Evolutionary conservation across 2,113 vertebrate species (phyloP).

Genomic region (Mus spicilegus): DNA sequence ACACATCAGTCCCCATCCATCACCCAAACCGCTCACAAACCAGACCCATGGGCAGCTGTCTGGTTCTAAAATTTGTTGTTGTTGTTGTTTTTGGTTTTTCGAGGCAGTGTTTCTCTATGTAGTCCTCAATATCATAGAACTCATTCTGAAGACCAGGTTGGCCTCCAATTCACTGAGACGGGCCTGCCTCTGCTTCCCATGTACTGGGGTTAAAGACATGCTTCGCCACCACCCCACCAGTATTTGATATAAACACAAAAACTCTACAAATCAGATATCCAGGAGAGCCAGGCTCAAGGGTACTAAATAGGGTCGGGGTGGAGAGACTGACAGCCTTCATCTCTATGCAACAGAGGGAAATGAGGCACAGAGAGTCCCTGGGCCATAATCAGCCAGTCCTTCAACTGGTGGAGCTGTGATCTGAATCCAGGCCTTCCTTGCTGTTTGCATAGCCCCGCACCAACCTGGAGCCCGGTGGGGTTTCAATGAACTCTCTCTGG

Average conservation of each 20-base stretch:
- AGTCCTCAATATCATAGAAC: not conserved
- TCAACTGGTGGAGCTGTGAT: not conserved
- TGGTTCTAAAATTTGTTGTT: not conserved
- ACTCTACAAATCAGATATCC: not conserved
- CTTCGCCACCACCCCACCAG: too few species aligned
- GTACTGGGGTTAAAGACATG: not conserved
- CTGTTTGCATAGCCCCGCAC: not conserved
- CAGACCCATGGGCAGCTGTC: not conserved
- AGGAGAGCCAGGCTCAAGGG: not conserved
- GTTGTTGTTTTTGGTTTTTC: too few species aligned
- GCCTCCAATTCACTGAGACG: not conserved
- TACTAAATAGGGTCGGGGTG: not conserved
- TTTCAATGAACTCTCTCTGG: not conserved
- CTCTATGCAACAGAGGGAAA: not conserved
- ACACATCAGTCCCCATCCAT: not conserved
- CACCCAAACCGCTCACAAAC: not conserved
- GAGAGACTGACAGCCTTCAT: not conserved
- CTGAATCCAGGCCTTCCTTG: not conserved
- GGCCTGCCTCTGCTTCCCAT: not conserved
- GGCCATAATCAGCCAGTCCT: not conserved
- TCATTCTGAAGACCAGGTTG: not conserved
- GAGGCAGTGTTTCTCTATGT: not conserved
- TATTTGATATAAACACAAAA: not conserved
- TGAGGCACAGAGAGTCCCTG: not conserved
- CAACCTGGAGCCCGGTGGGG: not conserved